These are phyloP conservation scores for Brachypalpus laphriformis DNA, from an alignment of 2,888 invertebrate species.

Conservation along the genomic window DNA sequence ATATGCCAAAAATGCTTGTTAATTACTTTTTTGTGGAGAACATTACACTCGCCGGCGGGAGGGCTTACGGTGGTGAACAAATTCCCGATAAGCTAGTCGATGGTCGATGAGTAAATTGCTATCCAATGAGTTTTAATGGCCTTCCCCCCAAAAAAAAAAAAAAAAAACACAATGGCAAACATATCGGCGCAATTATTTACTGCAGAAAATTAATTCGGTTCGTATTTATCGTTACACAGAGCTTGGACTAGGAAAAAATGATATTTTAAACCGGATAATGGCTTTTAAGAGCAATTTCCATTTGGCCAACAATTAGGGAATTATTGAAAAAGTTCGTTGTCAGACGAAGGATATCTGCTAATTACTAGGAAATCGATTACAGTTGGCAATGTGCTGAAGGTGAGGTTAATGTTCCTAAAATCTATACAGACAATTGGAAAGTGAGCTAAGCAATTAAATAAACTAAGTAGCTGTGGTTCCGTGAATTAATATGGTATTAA, in stretches of 20 bases:
- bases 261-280: constrained; percentile 28
- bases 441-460: too few relatives aligned
- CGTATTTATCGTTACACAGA: constrained; percentile 1
- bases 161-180: background rate
- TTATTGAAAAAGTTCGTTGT: constrained; percentile 34
- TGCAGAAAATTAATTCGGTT: constrained; percentile 46
- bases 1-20: constrained; percentile 53
- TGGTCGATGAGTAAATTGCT: constrained; percentile 33
- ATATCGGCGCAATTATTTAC: constrained; percentile 8
- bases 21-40: constrained; percentile 27
- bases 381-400: constrained; percentile 11
- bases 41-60: background rate
- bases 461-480: too few relatives aligned
- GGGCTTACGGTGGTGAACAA: constrained; percentile 8
- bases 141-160: background rate
- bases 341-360: constrained; percentile 45
- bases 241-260: background rate
- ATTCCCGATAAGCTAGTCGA: constrained; percentile 23
- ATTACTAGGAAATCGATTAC: constrained; percentile 43
- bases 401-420: too few relatives aligned
- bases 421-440: too few relatives aligned
- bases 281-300: constrained; percentile 9
- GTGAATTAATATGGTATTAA: too few relatives aligned
- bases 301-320: constrained; percentile 27
- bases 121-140: constrained; percentile 51